These are phyloP conservation scores for Pegoplata infirma DNA, from an alignment of 2,888 invertebrate species.

Conservation along the genomic window DNA sequence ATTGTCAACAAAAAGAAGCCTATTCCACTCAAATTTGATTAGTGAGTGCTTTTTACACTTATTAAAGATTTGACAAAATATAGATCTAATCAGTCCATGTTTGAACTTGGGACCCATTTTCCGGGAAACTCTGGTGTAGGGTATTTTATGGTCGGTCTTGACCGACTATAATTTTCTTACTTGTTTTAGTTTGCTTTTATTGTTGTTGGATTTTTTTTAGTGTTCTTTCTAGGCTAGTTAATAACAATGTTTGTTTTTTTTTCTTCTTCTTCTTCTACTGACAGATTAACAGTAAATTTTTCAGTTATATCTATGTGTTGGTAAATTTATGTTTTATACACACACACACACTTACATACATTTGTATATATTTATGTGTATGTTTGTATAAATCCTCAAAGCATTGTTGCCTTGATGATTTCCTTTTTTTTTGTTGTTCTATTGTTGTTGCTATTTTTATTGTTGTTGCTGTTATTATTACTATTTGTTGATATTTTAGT, in stretches of 20 bases:
- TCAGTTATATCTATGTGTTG: neutral
- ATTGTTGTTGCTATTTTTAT: neutral
- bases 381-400: conserved; percentile 16
- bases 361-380: neutral
- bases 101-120: too few relatives aligned
- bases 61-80: too few relatives aligned
- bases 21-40: too few relatives aligned
- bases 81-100: too few relatives aligned
- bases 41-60: too few relatives aligned
- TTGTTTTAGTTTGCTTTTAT: neutral
- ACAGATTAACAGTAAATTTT: conserved; percentile 37
- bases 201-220: conserved; percentile 4
- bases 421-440: conserved; percentile 30
- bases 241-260: conserved; percentile 48
- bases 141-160: too few relatives aligned
- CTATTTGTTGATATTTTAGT: conserved; percentile 43
- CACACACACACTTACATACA: neutral
- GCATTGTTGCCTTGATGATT: conserved; percentile 52
- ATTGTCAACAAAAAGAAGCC: too few relatives aligned
- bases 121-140: too few relatives aligned
- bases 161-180: too few relatives aligned
- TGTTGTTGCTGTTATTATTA: neutral
- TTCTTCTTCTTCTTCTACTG: too few relatives aligned
- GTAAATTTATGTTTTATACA: neutral
- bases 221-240: conserved; percentile 55